These are phyloP conservation scores for Cuculus canorus DNA, from an alignment of 2,797 vertebrate genomes.

Conservation along the genomic window DNA sequence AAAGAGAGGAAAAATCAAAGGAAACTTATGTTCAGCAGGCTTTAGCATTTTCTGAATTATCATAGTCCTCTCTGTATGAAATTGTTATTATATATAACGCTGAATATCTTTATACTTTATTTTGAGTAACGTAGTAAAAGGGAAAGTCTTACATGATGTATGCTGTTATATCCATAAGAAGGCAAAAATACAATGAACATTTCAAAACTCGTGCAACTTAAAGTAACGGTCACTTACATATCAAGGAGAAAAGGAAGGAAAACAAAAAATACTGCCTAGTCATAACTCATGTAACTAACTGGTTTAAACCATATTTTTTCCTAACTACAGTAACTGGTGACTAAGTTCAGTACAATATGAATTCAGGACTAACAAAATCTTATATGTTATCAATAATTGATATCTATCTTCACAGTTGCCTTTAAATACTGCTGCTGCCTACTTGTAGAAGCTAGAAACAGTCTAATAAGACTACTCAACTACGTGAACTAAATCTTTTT, in stretches of 20 bases:
- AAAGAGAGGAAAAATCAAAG: conserved; percentile 26
- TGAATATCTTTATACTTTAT: background rate
- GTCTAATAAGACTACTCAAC: background rate
- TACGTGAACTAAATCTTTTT: background rate
- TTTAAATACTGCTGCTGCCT: background rate
- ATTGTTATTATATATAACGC: background rate
- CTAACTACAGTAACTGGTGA: background rate
- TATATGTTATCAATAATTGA: background rate
- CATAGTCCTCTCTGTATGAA: background rate
- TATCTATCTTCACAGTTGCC: background rate
- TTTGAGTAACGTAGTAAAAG: background rate
- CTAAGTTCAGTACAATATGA: background rate
- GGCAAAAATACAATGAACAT: background rate
- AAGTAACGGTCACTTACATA: accelerated
- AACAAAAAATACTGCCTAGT: background rate
- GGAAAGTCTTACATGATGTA: accelerated
- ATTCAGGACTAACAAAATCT: background rate
- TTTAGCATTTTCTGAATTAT: conserved; percentile 31
- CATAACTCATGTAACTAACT: background rate
- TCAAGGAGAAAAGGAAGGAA: background rate
- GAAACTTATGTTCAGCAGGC: background rate
- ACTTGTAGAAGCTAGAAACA: background rate
- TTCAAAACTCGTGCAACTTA: background rate
- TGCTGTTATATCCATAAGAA: background rate
- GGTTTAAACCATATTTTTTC: background rate